Evolutionary conservation across 2,797 vertebrate species (phyloP).

Genomic region (Microctenopoma stevenorrisi): DNA sequence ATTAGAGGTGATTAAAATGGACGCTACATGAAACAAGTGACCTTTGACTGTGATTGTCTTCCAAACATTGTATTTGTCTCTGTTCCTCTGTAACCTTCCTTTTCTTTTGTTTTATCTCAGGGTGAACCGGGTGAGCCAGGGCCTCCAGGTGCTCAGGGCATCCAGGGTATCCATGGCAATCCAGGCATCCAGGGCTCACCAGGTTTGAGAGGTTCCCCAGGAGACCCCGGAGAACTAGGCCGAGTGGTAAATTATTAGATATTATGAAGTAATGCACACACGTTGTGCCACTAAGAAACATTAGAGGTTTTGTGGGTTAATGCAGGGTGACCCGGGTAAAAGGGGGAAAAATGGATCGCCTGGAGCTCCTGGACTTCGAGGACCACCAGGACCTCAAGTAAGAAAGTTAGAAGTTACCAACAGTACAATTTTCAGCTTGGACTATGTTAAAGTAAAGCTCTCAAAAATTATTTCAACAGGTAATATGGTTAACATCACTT

Average conservation of each 20-base stretch:
- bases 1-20: conserved; percentile 37
- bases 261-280: background rate
- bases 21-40: conserved; percentile 33
- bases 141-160: conserved; percentile 88
- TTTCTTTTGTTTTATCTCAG: conserved; percentile 64
- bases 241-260: conserved; percentile 75
- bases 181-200: conserved; percentile 83
- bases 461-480: too few relatives aligned
- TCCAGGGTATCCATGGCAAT: conserved; percentile 89
- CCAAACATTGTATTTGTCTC: background rate
- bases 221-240: conserved; percentile 83
- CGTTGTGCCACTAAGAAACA: background rate
- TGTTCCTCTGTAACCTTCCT: background rate
- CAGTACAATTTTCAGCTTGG: too few relatives aligned
- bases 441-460: too few relatives aligned
- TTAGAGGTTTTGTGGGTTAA: background rate
- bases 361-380: conserved; percentile 80
- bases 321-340: conserved; percentile 87
- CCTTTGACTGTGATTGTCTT: conserved; percentile 30
- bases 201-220: conserved; percentile 82
- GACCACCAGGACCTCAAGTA: conserved; percentile 83
- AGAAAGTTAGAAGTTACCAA: conserved; percentile 8
- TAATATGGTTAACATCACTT: too few relatives aligned
- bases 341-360: conserved; percentile 86
- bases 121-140: conserved; percentile 89